Base-by-base conservation (phyloP, 2,797 vertebrate genomes). In the Salmo trutta region DNA sequence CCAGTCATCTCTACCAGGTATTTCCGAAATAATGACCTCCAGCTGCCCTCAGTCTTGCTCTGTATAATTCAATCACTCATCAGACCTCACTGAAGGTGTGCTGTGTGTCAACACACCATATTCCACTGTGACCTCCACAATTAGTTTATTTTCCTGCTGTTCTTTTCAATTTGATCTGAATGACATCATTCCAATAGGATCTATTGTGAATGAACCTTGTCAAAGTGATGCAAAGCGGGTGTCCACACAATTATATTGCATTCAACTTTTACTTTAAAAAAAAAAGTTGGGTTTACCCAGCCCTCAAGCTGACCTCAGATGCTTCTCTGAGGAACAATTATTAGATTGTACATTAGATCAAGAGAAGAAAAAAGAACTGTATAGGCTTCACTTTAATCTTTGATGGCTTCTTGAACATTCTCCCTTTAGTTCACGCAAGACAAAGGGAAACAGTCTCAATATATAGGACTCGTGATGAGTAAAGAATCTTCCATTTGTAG, bases 181-280 rank as follows among this genome's bases (percentile, higher is more conserved):
- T 81, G 82, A 70, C 68, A 75, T 82, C 33, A 71, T 83, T 75
- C 78, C 75, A 85, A 80, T 79, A 82, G 77, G 79, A 81, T 84
- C 84, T 79, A 75, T 82, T 80, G 78, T 81, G 84, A 70, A 64
- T 54, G 71, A 81, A 84, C 77, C 79, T 75, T 79, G 51, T 79
- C 14, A 54, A 72, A 16, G 24, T 91, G 89, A 86, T 90, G 88
- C 90, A 91, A 92, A 90, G 84, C 82, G 81, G 87, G 75, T 83
- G 85, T 80, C 1, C 66, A 77, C 80, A 83, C 80, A 73, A 41
- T 83, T 84, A 85, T 80, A 83, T 84, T 77, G 15, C 15, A 8
- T 27, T 16, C 6, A 31, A 67, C 31, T 7, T 56, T 51, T 70
- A 33, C 36, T 51, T 47, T 14, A 1, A 7, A 7, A 31, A 36